A percentile compares a stretch with the other conserved stretches of the same genome.
Conservation (phyloP, 2,797 vertebrate genomes). For the Aselliscus stoliczkanus region DNA sequence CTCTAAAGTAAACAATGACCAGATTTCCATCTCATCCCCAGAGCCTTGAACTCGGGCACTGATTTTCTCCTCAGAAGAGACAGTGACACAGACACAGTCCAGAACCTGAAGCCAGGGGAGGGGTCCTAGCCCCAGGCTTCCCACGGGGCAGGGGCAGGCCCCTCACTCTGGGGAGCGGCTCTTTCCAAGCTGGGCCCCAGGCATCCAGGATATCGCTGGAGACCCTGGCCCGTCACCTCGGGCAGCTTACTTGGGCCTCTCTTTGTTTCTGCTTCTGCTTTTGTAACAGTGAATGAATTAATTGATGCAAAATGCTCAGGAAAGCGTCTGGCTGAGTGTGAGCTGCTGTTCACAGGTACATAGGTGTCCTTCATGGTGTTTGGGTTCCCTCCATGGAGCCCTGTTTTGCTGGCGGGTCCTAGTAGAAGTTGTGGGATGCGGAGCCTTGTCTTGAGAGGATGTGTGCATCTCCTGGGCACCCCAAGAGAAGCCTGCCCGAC, state of each 20-base stretch:
- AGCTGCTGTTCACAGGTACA: rapidly evolving
- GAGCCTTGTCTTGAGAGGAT: neutral
- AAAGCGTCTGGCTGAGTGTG: neutral
- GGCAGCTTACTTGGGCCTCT: neutral
- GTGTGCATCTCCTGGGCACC: neutral
- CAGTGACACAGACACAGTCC: neutral
- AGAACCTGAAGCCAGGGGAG: neutral
- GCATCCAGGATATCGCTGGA: neutral
- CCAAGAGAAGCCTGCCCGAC: neutral
- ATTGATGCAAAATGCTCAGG: neutral
- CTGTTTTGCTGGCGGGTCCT: neutral
- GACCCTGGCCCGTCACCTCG: neutral
- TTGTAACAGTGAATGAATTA: neutral
- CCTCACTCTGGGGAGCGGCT: too few species aligned
- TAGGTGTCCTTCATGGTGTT: rapidly evolving
- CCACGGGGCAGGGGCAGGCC: neutral
- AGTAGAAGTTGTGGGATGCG: neutral
- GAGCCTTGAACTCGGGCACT: neutral
- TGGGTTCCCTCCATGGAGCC: neutral
- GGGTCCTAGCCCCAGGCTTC: neutral
- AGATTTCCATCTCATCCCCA: neutral
- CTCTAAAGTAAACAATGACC: neutral
- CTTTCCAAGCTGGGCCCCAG: neutral
- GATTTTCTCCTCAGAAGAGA: neutral
- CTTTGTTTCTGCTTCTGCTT: neutral